Base-by-base conservation (phyloP, 2,888 invertebrate genomes). In the Ophioninae sp. region DNA sequence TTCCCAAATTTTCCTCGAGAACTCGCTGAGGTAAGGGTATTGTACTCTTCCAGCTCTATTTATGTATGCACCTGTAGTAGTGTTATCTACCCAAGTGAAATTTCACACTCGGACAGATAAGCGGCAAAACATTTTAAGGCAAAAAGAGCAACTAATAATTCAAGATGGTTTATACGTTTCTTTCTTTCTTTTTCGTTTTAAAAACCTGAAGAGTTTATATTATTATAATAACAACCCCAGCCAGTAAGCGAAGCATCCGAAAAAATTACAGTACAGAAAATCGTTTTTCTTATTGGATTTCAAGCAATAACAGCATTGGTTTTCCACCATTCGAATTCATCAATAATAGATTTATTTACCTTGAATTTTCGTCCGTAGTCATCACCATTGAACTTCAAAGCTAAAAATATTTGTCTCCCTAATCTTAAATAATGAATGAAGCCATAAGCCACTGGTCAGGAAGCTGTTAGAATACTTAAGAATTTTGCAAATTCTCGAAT, bases 1-100 rank as follows among this genome's bases (percentile, higher is more conserved):
- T 74, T 85, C 30, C 86, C 86, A 87, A 37, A 91, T 89, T 20
- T 87, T 69, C 30, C 85, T 79, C 0, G 86, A 41, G 17, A 87
- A 23, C 17, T 82, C 70, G 59, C 76, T 85, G 0, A 87, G 68
- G 41, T 84, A 69, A 37, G 85, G 41, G 17, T 23, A 69, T 50
- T 69, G 69, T 7, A 69, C 56, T 21, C 56, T 56, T 21, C 56
- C 69, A 44, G 56, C n/a, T 23, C 56, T 21, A 59, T 70, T 70
- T 59, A 70, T 70, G 8, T 30, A 70, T 7, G 57, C 23, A 21
- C 57, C 59, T 57, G 70, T 37, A 7, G 70, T 37, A 17, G 70
- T 70, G 37, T 70, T 70, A 30, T 70, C 70, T 7, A 13, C 7
- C 69, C 23, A n/a, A 69, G 20, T 69, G 30, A 23, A 23, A n/a